Evolutionary conservation across 2,797 vertebrate genomes (phyloP).

Genomic region (Botia almorhae): DNA sequence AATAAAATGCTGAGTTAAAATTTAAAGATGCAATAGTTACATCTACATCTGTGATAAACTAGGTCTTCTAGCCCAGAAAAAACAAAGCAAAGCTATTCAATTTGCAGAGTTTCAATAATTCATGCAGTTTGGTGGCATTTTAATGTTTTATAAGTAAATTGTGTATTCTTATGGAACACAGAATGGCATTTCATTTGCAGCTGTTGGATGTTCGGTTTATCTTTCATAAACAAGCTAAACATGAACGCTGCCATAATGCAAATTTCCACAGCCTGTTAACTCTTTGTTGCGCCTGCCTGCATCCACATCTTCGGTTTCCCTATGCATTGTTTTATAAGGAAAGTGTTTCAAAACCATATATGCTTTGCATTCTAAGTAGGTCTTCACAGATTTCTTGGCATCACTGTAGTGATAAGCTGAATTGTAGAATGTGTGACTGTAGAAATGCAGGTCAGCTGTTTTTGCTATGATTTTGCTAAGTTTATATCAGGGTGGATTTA

Average conservation of each 20-base stretch:
- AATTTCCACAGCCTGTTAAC: conserved; percentile 61
- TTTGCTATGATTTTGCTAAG: too few species aligned
- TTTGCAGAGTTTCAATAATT: conserved; percentile 91
- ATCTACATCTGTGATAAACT: conserved; percentile 81
- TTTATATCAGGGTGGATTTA: neutral
- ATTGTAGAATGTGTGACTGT: neutral
- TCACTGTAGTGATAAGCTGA: neutral
- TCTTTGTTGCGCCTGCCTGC: conserved; percentile 50
- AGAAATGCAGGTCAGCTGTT: neutral
- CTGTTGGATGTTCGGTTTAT: conserved; percentile 60
- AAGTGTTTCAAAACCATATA: conserved; percentile 5
- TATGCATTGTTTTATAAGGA: conserved; percentile 2
- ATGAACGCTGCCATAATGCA: conserved; percentile 48
- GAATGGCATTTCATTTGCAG: conserved; percentile 59
- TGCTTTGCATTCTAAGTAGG: neutral
- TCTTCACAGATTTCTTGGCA: neutral
- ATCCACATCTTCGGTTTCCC: conserved; percentile 39
- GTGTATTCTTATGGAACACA: conserved; percentile 72
- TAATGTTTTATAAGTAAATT: conserved; percentile 90
- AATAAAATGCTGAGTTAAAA: conserved; percentile 78
- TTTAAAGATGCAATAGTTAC: conserved; percentile 80
- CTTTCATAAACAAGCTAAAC: conserved; percentile 62
- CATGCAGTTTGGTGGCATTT: conserved; percentile 78
- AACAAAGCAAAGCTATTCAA: conserved; percentile 82
- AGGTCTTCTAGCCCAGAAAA: conserved; percentile 77